Evolutionary conservation across 2,797 vertebrate genomes (phyloP), one percentile per base, ranked within the genome.

Genomic region (Gallirallus australis): DNA sequence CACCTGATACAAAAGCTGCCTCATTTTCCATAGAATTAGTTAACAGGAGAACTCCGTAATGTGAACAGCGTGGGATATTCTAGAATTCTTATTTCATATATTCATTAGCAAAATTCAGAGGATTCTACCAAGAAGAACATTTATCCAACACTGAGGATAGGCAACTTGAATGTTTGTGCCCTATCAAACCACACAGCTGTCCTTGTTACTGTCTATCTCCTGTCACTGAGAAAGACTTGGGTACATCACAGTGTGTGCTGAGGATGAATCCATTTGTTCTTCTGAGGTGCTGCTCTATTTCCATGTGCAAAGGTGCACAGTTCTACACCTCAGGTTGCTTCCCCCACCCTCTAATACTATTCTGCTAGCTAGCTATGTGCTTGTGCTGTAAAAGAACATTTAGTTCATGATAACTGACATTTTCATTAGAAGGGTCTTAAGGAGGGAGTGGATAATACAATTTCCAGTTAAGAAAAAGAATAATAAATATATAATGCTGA

Each of bases 401-500:
- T 84, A 70, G 60, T 91, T 91, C 79, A 77, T 45, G 85, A 57
- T 45, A 94, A 91, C 71, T 68, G 89, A 88, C 82, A 53, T 89
- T 97, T 89, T 92, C 69, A 87, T 90, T 92, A 77, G 84, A 92
- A 66, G 11, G 7, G 18, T 70, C 84, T 97, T 85, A 94, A 92
- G 64, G 2, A 80, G 56, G 45, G 56, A 94, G 40, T 50, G 53
- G 61, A 78, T 91, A 94, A 95, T 92, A 93, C 56, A 85, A 83
- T 93, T 96, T 94, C 48, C 57, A 91, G 76, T 76, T 85, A 95
- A 96, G 89, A 86, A 93, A 94, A 95, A 91, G 40, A 94, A 83
- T 86, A 95, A 96, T 94, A 96, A 95, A 94, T 78, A 93, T 93
- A 78, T 91, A 94, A 94, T 77, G 82, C 50, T 61, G 53, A 87